Evolutionary conservation across 2,797 vertebrate species (phyloP).

Genomic region (Malurus leucopterus): DNA sequence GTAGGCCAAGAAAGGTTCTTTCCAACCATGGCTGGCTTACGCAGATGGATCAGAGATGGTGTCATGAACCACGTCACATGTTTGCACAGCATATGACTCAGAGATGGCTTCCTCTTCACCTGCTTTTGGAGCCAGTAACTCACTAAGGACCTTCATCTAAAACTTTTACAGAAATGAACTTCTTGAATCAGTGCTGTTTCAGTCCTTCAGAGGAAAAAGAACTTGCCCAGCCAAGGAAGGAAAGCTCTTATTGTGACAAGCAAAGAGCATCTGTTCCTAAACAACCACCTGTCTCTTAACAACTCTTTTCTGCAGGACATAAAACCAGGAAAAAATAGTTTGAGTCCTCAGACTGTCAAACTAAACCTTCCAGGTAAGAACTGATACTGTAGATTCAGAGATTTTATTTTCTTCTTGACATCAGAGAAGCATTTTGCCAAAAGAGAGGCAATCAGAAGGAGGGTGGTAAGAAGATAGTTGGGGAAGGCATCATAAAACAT

Average conservation of each 20-base stretch:
- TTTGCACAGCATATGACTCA: neutral
- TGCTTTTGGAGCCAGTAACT: neutral
- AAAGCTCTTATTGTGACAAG: neutral
- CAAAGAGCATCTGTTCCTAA: neutral
- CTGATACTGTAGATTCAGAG: neutral
- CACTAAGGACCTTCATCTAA: neutral
- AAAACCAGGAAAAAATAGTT: neutral
- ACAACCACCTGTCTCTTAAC: neutral
- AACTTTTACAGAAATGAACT: neutral
- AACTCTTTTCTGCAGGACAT: neutral
- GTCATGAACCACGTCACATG: accelerated
- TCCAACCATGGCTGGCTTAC: neutral
- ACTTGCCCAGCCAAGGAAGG: neutral
- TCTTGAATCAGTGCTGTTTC: neutral
- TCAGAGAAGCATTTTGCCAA: neutral
- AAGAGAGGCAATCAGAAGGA: neutral
- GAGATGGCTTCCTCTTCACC: neutral
- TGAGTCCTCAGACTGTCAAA: neutral
- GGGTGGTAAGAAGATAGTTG: neutral
- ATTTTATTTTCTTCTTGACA: neutral
- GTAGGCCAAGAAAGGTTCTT: neutral
- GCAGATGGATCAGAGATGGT: neutral
- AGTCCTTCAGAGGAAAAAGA: neutral
- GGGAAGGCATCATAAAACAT: neutral
- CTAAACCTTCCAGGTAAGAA: neutral